Base-by-base conservation (phyloP, 1,140 invertebrate genomes). In the Hylaeus anthracinus region DNA sequence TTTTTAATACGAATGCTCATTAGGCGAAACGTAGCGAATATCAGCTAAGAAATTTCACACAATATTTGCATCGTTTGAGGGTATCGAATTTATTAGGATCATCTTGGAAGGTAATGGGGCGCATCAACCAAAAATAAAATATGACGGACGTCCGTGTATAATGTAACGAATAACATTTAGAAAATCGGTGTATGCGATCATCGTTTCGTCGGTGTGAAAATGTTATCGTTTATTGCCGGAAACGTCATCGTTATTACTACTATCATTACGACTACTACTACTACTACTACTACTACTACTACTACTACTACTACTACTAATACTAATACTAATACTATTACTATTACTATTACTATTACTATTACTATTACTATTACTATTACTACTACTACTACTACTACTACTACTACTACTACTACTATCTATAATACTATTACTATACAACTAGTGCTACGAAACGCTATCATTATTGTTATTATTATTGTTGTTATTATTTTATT, bases 381-480 rank as follows among this genome's bases (percentile, higher is more conserved):
- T 81, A 86, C 75, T 78, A 84, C 26, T 26, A 26, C 26, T 26
- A 26, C 26, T 26, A 79, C 73, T 81, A 86, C 75, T 78, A 84
- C 61, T 82, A 78, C 71, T 74, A 64, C 64, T 74, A 73, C 45
- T 72, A 75, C 41, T 85, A 60, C 72, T 79, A 73, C 51, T 64
- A 61, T 43, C 71, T 86, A 83, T 69, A 9, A 66, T 80, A 86
- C 56, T 86, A 81, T 64, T 63, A 74, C 63, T 48, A 26, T 26
- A 65, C 72, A 73, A 58, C 80, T 77, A 80, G 70, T 64, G 39
- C 79, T 77, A 74, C 56, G 61, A 3, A 64, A 72, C 56, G 61
- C 69, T 86, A 85, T 85, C 85, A 86, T 79, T 82, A 84, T 74
- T 81, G 58, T 80, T 81, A 82, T 78, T 64, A 79, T 85, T 86